Percentiles rank a stretch among this genome's conserved stretches.
Evolutionary conservation across 2,888 invertebrate genomes (phyloP).

Genomic region (Cheilosia variabilis): DNA sequence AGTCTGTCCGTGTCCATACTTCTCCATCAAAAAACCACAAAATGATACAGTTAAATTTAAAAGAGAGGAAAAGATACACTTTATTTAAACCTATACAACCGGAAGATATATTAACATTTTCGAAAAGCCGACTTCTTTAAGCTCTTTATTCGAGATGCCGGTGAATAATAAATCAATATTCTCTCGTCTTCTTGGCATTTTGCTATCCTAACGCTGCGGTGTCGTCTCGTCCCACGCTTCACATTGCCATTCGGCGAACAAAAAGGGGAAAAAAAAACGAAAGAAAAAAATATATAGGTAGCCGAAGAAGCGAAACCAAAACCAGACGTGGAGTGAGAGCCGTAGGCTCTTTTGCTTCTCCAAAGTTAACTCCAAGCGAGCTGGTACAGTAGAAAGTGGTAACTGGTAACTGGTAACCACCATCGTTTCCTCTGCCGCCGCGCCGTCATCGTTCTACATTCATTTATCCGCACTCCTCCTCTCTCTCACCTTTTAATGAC

Average conservation of each 20-base stretch:
- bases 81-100: slow-evolving; percentile 37
- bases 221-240: slow-evolving; percentile 51
- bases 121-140: slow-evolving; percentile 44
- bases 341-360: slow-evolving; percentile 55
- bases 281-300: not conserved
- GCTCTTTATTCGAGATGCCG: slow-evolving; percentile 46
- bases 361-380: slow-evolving; percentile 24
- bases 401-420: slow-evolving; percentile 29
- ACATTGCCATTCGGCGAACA: slow-evolving; percentile 17
- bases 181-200: slow-evolving; percentile 52
- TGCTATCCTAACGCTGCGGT: slow-evolving; percentile 27
- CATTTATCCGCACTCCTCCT: slow-evolving; percentile 39
- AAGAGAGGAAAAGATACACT: not conserved
- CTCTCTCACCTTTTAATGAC: slow-evolving; percentile 74
- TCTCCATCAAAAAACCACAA: not conserved
- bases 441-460: slow-evolving; percentile 40
- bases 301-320: slow-evolving; percentile 12
- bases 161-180: slow-evolving; percentile 72
- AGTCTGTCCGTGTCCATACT: not conserved
- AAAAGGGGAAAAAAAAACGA: not conserved
- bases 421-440: slow-evolving; percentile 6
- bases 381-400: slow-evolving; percentile 14
- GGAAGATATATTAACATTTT: slow-evolving; percentile 47
- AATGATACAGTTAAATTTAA: not conserved
- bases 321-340: slow-evolving; percentile 41